Base-by-base conservation (phyloP, 2,888 invertebrate genomes). In the Tryphoninae sp. region DNA sequence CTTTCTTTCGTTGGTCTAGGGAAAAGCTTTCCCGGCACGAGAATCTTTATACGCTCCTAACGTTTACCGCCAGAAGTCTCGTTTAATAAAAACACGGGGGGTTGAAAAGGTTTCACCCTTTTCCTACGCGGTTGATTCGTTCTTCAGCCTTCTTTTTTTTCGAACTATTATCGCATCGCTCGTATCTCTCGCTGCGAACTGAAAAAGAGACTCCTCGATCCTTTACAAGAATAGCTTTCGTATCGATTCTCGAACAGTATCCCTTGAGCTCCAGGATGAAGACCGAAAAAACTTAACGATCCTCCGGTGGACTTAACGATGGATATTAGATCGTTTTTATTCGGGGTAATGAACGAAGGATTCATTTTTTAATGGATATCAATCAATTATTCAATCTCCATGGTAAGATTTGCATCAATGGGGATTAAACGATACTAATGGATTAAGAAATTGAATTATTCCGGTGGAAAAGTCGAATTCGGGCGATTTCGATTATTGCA, bases 81-180 rank as follows among this genome's bases (percentile, higher is more conserved):
- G 42, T 64, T 51, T 58, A 62, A n/a, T 13, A 45, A 45, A 4
- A 13, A 13, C 9, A 45, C 45, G 13, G 45, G 11, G 7, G 13
- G 42, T 26, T 45, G 58, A 49, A 69, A 78, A 74, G 26, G 58
- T 74, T 69, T 69, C 19, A 11, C 19, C 13, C 40, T 59, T 40
- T 58, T 23, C 62, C 26, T 23, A 40, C 42, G 6, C 3, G n/a
- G 26, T 55, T 33, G 33, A 53, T 16, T 13, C 33, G 6, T n/a
- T 55, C 11, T 23, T 33, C 23, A 16, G 16, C 51, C 19, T 73
- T 67, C 51, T 13, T 22, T 19, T 11, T 22, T 51, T 51, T 19
- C n/a, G 6, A 23, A 49, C 23, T 11, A 19, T 42, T 64, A 16
- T 64, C 33, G 33, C 33, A 23, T 59, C 16, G 23, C 59, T 59